Percentiles rank a stretch among this genome's conserved stretches.
Conservation (phyloP, 2,797 vertebrate species). For the Gambusia yucatana region DNA sequence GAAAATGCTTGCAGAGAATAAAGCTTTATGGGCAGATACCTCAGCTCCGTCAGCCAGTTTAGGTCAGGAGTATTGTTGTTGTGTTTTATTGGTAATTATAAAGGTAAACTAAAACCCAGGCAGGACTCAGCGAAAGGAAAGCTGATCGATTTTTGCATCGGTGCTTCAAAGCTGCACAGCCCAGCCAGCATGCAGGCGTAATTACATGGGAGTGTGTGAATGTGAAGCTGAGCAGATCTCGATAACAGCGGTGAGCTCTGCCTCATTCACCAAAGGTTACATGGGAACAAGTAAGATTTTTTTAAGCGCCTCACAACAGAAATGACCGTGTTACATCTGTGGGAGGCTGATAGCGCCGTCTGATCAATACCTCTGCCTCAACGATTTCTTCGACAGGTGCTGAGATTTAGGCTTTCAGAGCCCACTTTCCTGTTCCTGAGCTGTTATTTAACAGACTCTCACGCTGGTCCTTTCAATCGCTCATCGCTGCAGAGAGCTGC, state of each 20-base stretch:
- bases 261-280: conserved; percentile 22
- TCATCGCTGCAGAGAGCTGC: conserved; percentile 28
- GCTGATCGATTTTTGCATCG: conserved; percentile 4
- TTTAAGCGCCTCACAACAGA: conserved; percentile 22
- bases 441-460: conserved; percentile 30
- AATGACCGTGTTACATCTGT: conserved; percentile 28
- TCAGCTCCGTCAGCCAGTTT: not conserved
- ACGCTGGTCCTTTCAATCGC: conserved; percentile 33
- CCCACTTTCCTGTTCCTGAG: conserved; percentile 23
- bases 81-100: conserved; percentile 10
- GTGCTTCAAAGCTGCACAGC: not conserved
- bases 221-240: conserved; percentile 21
- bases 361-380: conserved; percentile 46
- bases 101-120: conserved; percentile 4
- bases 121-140: not conserved
- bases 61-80: not conserved
- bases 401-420: conserved; percentile 30
- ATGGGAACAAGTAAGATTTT: conserved; percentile 30
- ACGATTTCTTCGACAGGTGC: conserved; percentile 29
- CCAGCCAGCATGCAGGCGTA: conserved; percentile 2
- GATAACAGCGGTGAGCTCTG: conserved; percentile 9
- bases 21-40: not conserved
- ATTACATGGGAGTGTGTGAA: conserved; percentile 13
- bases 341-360: conserved; percentile 39
- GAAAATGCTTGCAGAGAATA: not conserved